Base-by-base conservation (phyloP, 2,888 invertebrate species). In the Agrotis puta region DNA sequence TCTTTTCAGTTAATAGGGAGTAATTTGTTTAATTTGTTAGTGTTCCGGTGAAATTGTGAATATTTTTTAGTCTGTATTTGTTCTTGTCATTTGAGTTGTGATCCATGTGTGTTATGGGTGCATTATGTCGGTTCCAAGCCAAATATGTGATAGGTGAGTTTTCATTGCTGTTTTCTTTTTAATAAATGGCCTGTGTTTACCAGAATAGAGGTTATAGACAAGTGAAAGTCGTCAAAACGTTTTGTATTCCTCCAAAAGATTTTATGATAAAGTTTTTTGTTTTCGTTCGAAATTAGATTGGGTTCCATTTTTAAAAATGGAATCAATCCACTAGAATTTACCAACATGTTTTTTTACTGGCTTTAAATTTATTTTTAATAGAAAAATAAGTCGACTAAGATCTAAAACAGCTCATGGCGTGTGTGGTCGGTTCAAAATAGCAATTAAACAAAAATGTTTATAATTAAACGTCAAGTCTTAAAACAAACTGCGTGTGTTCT, bases 101-200 rank as follows among this genome's bases (percentile, higher is more conserved):
- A 75, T 78, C 76, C 62, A 94, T 95, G 95, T 95, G 95, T 94
- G 94, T 95, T 85, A 95, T 95, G 92, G 95, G 95, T 81, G 94
- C 92, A 80, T 87, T 96, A 85, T 96, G 95, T 87, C 94, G 94
- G 70, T 94, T 94, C 83, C 95, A 95, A 85, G 95, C 95, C 80
- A 95, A 93, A 89, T 94, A 94, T 87, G 93, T 94, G 76, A 92
- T 95, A 83, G 93, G 95, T 95, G 88, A 95, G 95, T 80, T 43
- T 62, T 20, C 9, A 11, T 45, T 43, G 5, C 1, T 7, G 6
- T 39, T 39, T 39, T 39, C 1, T 16, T 22, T 43, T 18, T 2
- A 6, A 11, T 43, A 45, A 53, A 33, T 39, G 39, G 39, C 11
- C 9, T 39, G 33, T 11, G n/a, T 33, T 5, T 27, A 33, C 5